Evolutionary conservation across 2,113 vertebrate genomes (phyloP), one percentile per base, ranked within the genome.

Genomic region (Caloenas nicobarica): DNA sequence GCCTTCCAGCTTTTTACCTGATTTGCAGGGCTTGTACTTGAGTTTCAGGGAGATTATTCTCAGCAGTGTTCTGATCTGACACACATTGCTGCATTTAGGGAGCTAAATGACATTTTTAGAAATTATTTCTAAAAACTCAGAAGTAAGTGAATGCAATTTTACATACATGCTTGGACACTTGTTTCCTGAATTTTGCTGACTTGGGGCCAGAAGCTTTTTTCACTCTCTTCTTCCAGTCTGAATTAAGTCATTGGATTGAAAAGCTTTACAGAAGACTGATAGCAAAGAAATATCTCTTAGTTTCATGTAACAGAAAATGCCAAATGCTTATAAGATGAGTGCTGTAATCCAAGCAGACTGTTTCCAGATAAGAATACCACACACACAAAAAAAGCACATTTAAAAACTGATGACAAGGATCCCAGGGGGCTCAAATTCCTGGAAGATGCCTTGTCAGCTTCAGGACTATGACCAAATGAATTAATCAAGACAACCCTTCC

Each of bases 391-490:
- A 74, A 88, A 95, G 34, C 53, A 38, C 94, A 95, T 94, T 96
- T 96, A 83, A 95, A 97, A 95, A 97, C 94, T 81, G 94, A 97
- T 97, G 97, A 96, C 91, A 93, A 83, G 94, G 93, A 96, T 97
- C 97, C 97, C 95, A 94, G 70, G 65, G 91, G 96, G 86, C 91
- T 93, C 77, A 93, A 96, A 96, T 94, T 93, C 96, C 94, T 91
- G 93, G 92, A 98, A 97, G 95, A 97, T 97, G 97, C 97, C 96
- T 95, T 96, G 97, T 98, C 98, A 98, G 97, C 97, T 97, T 91
- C 84, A 92, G 92, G 66, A 94, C 94, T 95, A 60, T 93, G 93
- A 97, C 94, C 96, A 94, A 94, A 97, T 92, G 95, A 98, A 97
- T 98, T 98, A 97, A 98, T 97, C 86, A 97, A 96, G 94, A 89